Base-by-base conservation (phyloP, 2,797 vertebrate species). In the Eleutherodactylus coqui region DNA sequence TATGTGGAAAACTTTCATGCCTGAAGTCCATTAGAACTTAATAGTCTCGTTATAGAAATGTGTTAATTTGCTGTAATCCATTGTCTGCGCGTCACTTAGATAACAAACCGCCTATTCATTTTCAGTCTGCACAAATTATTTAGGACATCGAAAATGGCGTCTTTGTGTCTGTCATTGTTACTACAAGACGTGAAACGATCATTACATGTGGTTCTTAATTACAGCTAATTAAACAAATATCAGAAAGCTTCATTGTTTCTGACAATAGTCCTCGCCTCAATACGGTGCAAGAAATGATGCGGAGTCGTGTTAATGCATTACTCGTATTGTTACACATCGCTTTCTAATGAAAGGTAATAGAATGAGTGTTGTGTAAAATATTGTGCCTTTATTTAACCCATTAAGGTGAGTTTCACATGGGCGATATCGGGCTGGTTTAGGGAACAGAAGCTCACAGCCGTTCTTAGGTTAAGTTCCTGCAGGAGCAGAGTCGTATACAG, bases 221-320 rank as follows among this genome's bases (percentile, higher is more conserved):
- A 45, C 70, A 73, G 24, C 70, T n/a, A 73, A 73, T 73, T 73
- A 73, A 43, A 73, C 70, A 73, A 73, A 73, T 73, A 73, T 73
- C 70, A 45, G 45, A 43, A 13, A 73, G 24, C 41, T 45, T 2
- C 41, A 45, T 73, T 73, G 16, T 73, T 27, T 73, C 43, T 45
- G 70, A 45, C 38, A 45, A 41, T 36, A 24, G 36, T 21, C 34
- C 36, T 8, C 8, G 67, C 9, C 67, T 67, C 36, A 24, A 27
- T 41, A n/a, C 69, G 21, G 21, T 14, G 38, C 70, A 11, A 27
- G 4, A 27, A 43, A 45, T 16, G 24, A 73, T 73, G 24, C 38
- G 4, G 0, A 73, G 24, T 14, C 16, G 5, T 16, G 67, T 45
- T n/a, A 45, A 73, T 73, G 38, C n/a, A 13, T 70, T 70, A 24